These are phyloP conservation scores for Antheraea pernyi DNA, from an alignment of 1,140 invertebrate genomes.

Conservation along the genomic window DNA sequence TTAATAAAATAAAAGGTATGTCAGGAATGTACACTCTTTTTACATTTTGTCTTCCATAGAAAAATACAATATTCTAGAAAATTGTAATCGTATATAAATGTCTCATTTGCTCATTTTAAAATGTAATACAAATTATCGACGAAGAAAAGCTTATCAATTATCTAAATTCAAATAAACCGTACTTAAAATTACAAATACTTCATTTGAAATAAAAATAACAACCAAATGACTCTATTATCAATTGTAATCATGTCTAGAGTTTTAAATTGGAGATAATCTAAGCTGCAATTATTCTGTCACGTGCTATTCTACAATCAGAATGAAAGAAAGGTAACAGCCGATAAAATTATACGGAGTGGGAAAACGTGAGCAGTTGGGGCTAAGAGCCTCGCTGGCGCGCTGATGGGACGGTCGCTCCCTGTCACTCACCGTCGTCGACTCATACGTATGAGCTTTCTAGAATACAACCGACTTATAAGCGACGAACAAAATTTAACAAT, in stretches of 20 bases:
- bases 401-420: constrained; percentile 31
- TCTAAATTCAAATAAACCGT: background rate
- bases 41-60: too few species aligned
- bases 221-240: constrained; percentile 6
- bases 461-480: constrained; percentile 13
- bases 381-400: constrained; percentile 22
- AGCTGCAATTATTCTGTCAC: constrained; percentile 45
- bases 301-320: constrained; percentile 33
- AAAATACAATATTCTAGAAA: background rate
- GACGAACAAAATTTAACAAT: constrained; percentile 21
- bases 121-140: background rate
- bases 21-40: too few species aligned
- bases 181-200: background rate
- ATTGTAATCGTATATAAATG: background rate
- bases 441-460: constrained; percentile 20
- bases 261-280: constrained; percentile 11
- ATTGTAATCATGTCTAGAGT: constrained; percentile 11
- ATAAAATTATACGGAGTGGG: constrained; percentile 23
- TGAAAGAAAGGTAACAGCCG: constrained; percentile 40
- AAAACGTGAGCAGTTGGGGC: constrained; percentile 43
- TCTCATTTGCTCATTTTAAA: background rate
- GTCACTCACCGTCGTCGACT: constrained; percentile 47
- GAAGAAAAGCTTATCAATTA: background rate
- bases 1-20: too few species aligned
- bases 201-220: constrained; percentile 9